Evolutionary conservation across 2,113 vertebrate species (phyloP).

Genomic region (Australoheros scitulus): DNA sequence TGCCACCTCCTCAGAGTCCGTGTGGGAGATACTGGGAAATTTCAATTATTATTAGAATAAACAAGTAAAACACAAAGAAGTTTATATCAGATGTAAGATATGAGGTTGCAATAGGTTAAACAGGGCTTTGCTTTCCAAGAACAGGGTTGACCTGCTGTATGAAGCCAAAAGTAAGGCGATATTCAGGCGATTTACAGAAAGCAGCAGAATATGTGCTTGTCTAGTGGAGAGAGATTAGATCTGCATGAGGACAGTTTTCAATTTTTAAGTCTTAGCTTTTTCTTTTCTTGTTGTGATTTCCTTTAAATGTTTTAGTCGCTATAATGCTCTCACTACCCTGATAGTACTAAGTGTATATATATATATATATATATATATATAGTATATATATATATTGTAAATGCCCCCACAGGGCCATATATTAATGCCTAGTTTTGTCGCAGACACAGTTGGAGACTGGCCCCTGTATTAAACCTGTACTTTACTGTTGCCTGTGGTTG

Average conservation of each 20-base stretch:
- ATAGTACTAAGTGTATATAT: background rate
- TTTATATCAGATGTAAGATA: background rate
- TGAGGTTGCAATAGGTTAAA: background rate
- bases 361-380: background rate
- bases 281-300: background rate
- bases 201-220: background rate
- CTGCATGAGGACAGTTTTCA: background rate
- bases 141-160: background rate
- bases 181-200: background rate
- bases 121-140: background rate
- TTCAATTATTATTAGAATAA: background rate
- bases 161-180: background rate
- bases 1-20: background rate
- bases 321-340: background rate
- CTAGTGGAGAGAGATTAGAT: background rate
- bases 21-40: fast-evolving
- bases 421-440: constrained; percentile 7
- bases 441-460: constrained; percentile 16
- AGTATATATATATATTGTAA: background rate
- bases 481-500: constrained; percentile 65
- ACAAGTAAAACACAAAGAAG: background rate
- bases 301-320: background rate
- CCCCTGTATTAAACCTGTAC: constrained; percentile 31
- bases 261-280: too few species aligned
- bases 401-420: background rate